Evolutionary conservation across 2,888 invertebrate species (phyloP).

Genomic region (Drosophila austrosaltans): DNA sequence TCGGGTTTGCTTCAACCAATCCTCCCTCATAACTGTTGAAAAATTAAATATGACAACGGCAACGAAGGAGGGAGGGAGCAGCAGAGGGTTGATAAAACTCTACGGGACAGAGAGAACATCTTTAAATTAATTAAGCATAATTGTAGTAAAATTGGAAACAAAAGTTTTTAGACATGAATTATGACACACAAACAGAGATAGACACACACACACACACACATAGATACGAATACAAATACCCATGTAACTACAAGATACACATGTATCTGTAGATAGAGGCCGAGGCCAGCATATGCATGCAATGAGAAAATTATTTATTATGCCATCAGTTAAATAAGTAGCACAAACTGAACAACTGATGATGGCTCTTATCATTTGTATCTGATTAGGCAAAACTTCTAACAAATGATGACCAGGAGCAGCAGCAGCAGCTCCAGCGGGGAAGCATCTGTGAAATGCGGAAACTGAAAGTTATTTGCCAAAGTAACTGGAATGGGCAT

Average conservation of each 20-base stretch:
- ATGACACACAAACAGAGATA: slow-evolving; percentile 39
- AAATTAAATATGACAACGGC: slow-evolving; percentile 47
- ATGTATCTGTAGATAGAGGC: slow-evolving; percentile 31
- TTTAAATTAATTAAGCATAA: slow-evolving; percentile 79
- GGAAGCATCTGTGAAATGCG: neutral
- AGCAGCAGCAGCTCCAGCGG: neutral
- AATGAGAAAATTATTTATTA: slow-evolving; percentile 77
- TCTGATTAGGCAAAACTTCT: slow-evolving; percentile 75
- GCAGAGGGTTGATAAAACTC: slow-evolving; percentile 14
- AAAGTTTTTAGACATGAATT: slow-evolving; percentile 72
- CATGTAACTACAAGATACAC: slow-evolving; percentile 51
- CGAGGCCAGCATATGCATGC: slow-evolving; percentile 54
- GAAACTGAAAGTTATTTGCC: slow-evolving; percentile 6
- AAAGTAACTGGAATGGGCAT: slow-evolving; percentile 1
- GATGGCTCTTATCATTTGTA: slow-evolving; percentile 71
- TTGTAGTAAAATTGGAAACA: slow-evolving; percentile 76
- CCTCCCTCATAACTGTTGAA: slow-evolving; percentile 66
- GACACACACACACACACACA: slow-evolving; percentile 1
- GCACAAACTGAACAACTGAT: slow-evolving; percentile 58
- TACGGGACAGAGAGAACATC: slow-evolving; percentile 57
- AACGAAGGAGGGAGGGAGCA: neutral
- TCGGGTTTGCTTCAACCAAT: slow-evolving; percentile 9
- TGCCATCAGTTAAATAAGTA: slow-evolving; percentile 71
- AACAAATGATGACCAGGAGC: slow-evolving; percentile 52
- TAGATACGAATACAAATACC: slow-evolving; percentile 20